A percentile compares a stretch with the other conserved stretches of the same genome.
phyloP scores from a whole-genome alignment of 1,140 invertebrate genomes.

The Aphis craccivora region DNA sequence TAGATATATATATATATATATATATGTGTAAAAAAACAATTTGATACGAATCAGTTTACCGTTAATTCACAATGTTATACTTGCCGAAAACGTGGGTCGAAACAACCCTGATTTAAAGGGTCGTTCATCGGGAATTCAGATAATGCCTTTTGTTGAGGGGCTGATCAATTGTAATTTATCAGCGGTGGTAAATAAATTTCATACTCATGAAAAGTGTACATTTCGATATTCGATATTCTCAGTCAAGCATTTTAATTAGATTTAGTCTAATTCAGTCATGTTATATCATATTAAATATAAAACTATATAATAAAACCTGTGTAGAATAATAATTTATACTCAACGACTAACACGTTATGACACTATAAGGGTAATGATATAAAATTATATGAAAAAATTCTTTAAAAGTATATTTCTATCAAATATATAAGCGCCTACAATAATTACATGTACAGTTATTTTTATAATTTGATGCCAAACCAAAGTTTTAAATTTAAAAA shows the following conservation, averaged over 20 bases:
- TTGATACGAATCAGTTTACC: slow-evolving; percentile 49
- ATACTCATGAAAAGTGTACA: background rate
- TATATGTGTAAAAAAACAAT: background rate
- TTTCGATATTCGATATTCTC: background rate
- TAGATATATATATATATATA: background rate
- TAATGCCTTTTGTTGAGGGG: slow-evolving; percentile 41
- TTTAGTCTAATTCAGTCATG: background rate
- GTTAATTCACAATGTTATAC: slow-evolving; percentile 15
- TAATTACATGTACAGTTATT: no score
- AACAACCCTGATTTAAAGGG: slow-evolving; percentile 37
- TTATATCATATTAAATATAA: background rate
- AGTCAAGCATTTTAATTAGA: background rate
- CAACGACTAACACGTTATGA: background rate
- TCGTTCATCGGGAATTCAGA: slow-evolving; percentile 3
- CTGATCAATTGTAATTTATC: slow-evolving; percentile 31
- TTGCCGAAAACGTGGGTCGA: slow-evolving; percentile 20
- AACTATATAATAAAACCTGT: background rate
- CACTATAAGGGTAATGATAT: background rate
- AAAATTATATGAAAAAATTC: background rate
- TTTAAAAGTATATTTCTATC: background rate
- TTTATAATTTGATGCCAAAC: background rate
- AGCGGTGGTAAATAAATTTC: background rate
- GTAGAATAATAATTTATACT: background rate
- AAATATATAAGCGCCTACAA: no score
- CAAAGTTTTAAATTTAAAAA: slow-evolving; percentile 1